Conservation (phyloP, 2,888 invertebrate genomes). For the Pemphredon lugubris region DNA sequence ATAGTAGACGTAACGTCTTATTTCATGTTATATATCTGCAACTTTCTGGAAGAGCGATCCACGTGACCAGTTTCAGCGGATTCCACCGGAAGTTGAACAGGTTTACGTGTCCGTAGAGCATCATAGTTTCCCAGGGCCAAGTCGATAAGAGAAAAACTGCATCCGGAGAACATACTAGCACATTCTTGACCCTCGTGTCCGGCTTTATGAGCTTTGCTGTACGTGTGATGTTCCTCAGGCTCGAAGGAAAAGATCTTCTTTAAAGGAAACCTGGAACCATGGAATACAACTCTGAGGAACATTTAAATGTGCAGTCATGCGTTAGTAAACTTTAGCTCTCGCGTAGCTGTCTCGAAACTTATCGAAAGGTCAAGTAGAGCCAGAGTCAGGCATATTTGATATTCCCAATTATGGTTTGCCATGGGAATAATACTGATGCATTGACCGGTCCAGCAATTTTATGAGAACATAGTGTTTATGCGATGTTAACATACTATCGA, state of each 20-base stretch:
- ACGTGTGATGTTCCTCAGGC: constrained; percentile 85
- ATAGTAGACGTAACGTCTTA: constrained; percentile 32
- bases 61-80: constrained; percentile 26
- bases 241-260: constrained; percentile 85
- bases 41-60: constrained; percentile 48
- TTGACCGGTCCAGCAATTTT: too few relatives aligned
- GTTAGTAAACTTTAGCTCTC: neutral
- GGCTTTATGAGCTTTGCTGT: constrained; percentile 85
- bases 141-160: constrained; percentile 88
- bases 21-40: constrained; percentile 73
- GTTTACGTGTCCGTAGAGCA: constrained; percentile 28
- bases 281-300: neutral
- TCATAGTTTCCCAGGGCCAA: constrained; percentile 84
- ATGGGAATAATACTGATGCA: neutral
- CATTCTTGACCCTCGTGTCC: constrained; percentile 83
- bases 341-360: neutral
- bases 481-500: too few relatives aligned
- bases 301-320: neutral
- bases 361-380: neutral
- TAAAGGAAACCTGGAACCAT: constrained; percentile 85
- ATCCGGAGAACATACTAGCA: constrained; percentile 83
- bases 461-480: too few relatives aligned
- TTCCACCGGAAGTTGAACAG: constrained; percentile 34
- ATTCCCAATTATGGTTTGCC: neutral
- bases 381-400: neutral